phyloP scores from a whole-genome alignment of 2,888 invertebrate genomes.

The Drosophila diplacantha region DNA sequence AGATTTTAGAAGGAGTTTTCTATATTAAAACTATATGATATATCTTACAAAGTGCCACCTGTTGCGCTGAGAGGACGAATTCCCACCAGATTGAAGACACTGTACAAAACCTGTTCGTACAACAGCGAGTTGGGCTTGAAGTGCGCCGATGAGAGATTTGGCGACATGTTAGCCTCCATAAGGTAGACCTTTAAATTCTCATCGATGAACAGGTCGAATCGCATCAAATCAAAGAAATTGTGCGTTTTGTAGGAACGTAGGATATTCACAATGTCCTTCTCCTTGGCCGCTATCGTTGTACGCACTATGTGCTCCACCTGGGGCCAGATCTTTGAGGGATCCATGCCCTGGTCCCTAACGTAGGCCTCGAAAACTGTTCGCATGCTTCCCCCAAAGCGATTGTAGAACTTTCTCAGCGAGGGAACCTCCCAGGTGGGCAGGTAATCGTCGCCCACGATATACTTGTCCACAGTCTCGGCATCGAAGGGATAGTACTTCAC shows the following conservation, averaged over 20 bases:
- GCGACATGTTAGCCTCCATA: slow-evolving; percentile 99
- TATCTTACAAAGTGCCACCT: slow-evolving; percentile 44
- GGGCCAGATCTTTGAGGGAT: slow-evolving; percentile 87
- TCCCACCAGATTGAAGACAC: slow-evolving; percentile 88
- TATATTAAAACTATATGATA: background rate
- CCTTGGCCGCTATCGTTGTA: slow-evolving; percentile 84
- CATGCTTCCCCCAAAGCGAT: slow-evolving; percentile 87
- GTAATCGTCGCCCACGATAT: slow-evolving; percentile 96
- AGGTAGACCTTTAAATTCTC: slow-evolving; percentile 90
- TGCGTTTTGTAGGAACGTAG: slow-evolving; percentile 79
- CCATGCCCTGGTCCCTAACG: slow-evolving; percentile 82
- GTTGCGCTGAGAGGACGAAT: slow-evolving; percentile 79
- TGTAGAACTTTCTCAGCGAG: slow-evolving; percentile 84
- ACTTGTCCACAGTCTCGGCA: slow-evolving; percentile 87
- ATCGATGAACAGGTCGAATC: slow-evolving; percentile 95
- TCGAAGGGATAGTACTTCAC: slow-evolving; percentile 94
- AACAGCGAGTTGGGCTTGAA: slow-evolving; percentile 91
- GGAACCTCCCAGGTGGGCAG: slow-evolving; percentile 96
- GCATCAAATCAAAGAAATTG: slow-evolving; percentile 95
- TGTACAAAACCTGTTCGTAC: slow-evolving; percentile 95
- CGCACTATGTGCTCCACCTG: slow-evolving; percentile 88
- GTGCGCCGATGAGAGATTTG: slow-evolving; percentile 95
- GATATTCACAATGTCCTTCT: slow-evolving; percentile 82
- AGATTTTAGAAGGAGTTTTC: background rate
- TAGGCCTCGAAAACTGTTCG: slow-evolving; percentile 91